Base-by-base conservation (phyloP, 2,113 vertebrate genomes). In the Chunga burmeisteri region DNA sequence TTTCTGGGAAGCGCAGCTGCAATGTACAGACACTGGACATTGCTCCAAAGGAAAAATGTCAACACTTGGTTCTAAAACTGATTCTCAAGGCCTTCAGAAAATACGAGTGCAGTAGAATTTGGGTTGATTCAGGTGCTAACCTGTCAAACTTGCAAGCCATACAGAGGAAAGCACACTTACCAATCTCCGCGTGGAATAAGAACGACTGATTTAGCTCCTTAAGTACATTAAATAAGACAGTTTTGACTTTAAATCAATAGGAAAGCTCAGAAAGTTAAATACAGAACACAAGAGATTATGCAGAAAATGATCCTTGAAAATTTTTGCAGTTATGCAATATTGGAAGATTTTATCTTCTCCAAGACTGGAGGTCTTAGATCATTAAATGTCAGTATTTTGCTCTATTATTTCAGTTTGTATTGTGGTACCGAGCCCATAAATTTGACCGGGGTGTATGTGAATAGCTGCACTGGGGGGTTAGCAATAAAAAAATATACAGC, bases 321-420 rank as follows among this genome's bases (percentile, higher is more conserved):
- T 42, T 88, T 88, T 81, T 96, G 58, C 50, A 61, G 25, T 70
- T 90, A 47, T 2, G 63, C 85, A 91, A 65, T 44, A 30, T 58
- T 38, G 44, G 52, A 90, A 87, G 72, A 63, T 91, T 97, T 96
- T 73, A 71, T 95, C 79, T 94, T 71, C 81, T 82, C 86, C 47
- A 22, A 62, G 84, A 87, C 72, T 46, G 66, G 63, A 89, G 68
- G 25, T 86, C 44, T 89, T 90, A 96, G 91, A 68, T 97, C 93
- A 94, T 96, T 95, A 94, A 96, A 92, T 79, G 88, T 68, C 94
- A 90, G 30, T 81, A 81, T 82, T 94, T 94, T 53, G 53, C 80
- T 86, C 68, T 84, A 65, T 95, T 78, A 49, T 87, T 90, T 53
- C 59, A 74, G 78, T 91, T 95, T 81, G 32, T 62, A 30, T 26